A percentile compares a stretch with the other conserved stretches of the same genome.
phyloP scores from a whole-genome alignment of 2,888 invertebrate genomes.

The Cancer borealis region DNA sequence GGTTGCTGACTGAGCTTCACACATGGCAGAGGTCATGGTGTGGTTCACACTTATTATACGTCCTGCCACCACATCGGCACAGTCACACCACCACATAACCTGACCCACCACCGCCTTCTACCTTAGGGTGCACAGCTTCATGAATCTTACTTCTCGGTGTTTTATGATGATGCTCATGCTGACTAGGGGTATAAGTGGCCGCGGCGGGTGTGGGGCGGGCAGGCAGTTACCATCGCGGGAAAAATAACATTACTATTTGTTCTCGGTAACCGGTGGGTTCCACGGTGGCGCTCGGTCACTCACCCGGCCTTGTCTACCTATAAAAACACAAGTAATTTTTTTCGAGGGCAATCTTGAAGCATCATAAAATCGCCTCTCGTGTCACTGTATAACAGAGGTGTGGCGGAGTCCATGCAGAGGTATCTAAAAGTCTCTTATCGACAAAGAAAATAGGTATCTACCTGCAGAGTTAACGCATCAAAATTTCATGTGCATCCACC shows the following conservation, averaged over 20 bases:
- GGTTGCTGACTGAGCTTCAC: not conserved
- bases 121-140: not conserved
- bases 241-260: not conserved
- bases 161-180: not conserved
- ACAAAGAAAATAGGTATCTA: not conserved
- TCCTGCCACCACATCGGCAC: not conserved
- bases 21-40: not conserved
- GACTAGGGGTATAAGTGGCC: not conserved
- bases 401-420: not conserved
- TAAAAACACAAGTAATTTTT: not conserved
- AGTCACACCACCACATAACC: not conserved
- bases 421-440: not conserved
- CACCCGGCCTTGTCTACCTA: not conserved
- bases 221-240: not conserved
- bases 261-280: not conserved
- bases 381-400: not conserved
- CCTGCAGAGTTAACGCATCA: not conserved
- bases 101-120: not conserved
- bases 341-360: not conserved
- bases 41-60: not conserved
- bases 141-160: not conserved
- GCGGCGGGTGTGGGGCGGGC: not conserved
- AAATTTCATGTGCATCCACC: not conserved
- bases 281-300: constrained; percentile 8
- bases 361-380: not conserved